Conservation (phyloP, 2,113 vertebrate species). For the Hippopotamus amphibius region DNA sequence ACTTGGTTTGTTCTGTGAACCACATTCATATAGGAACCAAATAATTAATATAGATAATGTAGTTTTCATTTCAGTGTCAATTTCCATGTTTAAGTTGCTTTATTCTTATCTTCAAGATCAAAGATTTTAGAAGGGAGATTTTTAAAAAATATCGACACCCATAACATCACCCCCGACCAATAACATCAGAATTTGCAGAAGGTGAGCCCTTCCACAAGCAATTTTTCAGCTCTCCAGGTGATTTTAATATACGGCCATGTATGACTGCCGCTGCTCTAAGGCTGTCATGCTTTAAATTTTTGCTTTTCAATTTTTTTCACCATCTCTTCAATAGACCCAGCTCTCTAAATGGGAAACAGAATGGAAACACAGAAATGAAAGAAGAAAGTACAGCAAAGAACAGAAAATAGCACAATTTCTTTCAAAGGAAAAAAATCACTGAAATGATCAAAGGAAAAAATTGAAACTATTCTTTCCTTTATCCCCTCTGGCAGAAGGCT, state of each 20-base stretch:
- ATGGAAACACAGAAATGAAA: conserved; percentile 15
- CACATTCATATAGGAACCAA: neutral
- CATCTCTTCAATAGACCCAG: neutral
- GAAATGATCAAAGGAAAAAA: conserved; percentile 50
- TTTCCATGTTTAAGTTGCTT: neutral
- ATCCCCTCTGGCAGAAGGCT: neutral
- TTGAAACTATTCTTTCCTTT: conserved; percentile 39
- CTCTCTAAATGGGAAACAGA: conserved; percentile 51
- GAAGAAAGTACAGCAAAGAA: conserved; percentile 54
- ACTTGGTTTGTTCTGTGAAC: neutral
- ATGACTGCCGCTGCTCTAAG: neutral
- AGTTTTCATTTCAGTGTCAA: neutral
- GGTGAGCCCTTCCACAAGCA: neutral
- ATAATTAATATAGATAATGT: neutral
- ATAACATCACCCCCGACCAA: neutral
- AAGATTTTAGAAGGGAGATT: neutral
- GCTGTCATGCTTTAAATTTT: neutral
- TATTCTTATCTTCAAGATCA: conserved; percentile 15
- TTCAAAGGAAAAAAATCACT: conserved; percentile 51
- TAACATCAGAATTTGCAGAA: neutral
- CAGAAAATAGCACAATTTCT: conserved; percentile 49
- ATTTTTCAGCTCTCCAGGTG: neutral
- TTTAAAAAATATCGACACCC: neutral
- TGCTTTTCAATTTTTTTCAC: conserved; percentile 20
- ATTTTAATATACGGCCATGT: neutral